phyloP scores from a whole-genome alignment of 2,113 vertebrate genomes.

The Corythoichthys haematopterus region DNA sequence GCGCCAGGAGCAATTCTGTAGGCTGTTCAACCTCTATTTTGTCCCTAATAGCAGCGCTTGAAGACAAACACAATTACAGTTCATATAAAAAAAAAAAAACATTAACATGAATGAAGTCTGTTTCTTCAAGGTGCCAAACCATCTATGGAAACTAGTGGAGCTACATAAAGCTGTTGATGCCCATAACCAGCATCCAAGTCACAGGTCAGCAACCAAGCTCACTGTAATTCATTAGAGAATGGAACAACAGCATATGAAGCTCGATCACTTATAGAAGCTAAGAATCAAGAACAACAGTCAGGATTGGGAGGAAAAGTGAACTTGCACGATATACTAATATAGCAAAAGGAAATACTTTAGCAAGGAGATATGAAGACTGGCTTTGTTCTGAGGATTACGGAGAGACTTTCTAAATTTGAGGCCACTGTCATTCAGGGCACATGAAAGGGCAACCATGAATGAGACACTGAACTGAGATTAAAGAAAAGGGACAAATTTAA shows the following conservation, averaged over 20 bases:
- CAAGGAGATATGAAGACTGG: not conserved
- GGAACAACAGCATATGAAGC: not conserved
- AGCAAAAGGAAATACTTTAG: not conserved
- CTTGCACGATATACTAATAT: not conserved
- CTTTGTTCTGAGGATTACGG: slow-evolving; percentile 5
- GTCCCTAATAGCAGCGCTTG: not conserved
- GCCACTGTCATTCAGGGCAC: slow-evolving; percentile 1
- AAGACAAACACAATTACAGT: not conserved
- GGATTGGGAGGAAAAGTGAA: slow-evolving; percentile 1
- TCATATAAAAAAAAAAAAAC: no score
- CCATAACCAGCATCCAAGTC: not conserved
- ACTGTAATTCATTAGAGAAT: not conserved
- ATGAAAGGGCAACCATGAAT: slow-evolving; percentile 4
- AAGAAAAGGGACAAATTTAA: slow-evolving; percentile 3
- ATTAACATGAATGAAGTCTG: not conserved
- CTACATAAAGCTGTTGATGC: not conserved
- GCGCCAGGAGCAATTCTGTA: not conserved
- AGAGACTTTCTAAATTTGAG: slow-evolving; percentile 3
- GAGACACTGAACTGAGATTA: slow-evolving; percentile 7
- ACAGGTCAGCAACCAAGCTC: not conserved
- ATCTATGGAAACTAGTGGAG: not conserved
- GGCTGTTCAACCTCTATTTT: slow-evolving; percentile 1
- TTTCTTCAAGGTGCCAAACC: not conserved
- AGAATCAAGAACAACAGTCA: not conserved
- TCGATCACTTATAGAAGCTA: not conserved